These are phyloP conservation scores for Phalacrocorax pelagicus DNA, from an alignment of 2,113 vertebrate species.

Conservation along the genomic window DNA sequence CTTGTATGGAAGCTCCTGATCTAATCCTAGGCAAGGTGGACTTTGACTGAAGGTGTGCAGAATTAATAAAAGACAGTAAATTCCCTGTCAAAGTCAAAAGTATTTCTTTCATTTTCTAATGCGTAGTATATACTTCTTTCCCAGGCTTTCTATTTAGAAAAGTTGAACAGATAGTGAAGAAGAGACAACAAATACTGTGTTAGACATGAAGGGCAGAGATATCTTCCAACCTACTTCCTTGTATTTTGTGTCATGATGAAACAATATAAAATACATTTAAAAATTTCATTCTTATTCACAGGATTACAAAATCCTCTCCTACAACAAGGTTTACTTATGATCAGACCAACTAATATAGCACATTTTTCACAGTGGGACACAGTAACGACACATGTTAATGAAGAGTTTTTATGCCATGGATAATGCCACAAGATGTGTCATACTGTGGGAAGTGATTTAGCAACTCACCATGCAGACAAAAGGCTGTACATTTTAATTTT, in stretches of 20 bases:
- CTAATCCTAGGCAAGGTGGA: background rate
- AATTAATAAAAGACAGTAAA: background rate
- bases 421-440: constrained; percentile 32
- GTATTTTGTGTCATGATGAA: background rate
- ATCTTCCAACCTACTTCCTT: background rate
- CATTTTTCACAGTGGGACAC: constrained; percentile 37
- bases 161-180: background rate
- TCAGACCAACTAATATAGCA: background rate
- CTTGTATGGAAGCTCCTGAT: background rate
- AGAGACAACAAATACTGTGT: background rate
- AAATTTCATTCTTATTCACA: background rate
- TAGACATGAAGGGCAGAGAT: background rate
- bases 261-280: background rate
- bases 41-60: background rate
- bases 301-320: background rate
- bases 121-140: background rate
- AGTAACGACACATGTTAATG: constrained; percentile 17
- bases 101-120: background rate
- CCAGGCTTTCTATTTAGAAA: background rate
- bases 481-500: constrained; percentile 61
- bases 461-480: constrained; percentile 32
- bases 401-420: constrained; percentile 34
- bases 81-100: background rate
- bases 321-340: constrained; percentile 6
- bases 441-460: constrained; percentile 38